phyloP scores from a whole-genome alignment of 2,888 invertebrate species.

The Eristalis intricaria region DNA sequence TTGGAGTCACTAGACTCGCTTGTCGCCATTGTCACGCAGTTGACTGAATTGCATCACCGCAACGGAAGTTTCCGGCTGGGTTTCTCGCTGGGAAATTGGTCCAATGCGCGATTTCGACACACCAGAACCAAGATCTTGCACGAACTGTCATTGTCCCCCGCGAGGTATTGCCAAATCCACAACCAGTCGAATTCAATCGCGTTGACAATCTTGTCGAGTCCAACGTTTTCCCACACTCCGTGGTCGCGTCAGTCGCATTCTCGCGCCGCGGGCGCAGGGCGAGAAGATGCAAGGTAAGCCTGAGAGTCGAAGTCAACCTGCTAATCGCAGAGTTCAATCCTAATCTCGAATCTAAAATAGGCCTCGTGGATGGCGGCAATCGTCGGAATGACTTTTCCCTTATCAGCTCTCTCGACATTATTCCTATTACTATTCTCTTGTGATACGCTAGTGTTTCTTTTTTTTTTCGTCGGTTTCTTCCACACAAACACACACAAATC shows the following conservation, averaged over 20 bases:
- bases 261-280: no score
- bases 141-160: background rate
- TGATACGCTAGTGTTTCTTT: background rate
- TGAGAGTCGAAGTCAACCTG: conserved; percentile 5
- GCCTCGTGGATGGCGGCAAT: background rate
- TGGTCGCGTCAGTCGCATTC: no score
- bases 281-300: background rate
- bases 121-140: background rate
- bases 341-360: conserved; percentile 30
- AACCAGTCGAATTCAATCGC: background rate
- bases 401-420: conserved; percentile 14
- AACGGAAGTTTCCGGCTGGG: conserved; percentile 63
- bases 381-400: conserved; percentile 11
- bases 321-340: conserved; percentile 48
- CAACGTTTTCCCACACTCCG: background rate
- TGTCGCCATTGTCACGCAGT: conserved; percentile 11
- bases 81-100: conserved; percentile 31
- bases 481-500: background rate
- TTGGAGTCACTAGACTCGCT: conserved; percentile 40
- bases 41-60: conserved; percentile 55
- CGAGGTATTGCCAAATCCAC: background rate
- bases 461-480: background rate
- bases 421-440: background rate
- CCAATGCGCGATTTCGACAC: conserved; percentile 34
- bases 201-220: background rate